Evolutionary conservation across 2,888 invertebrate species (phyloP).

Genomic region (Polyploca ridens): DNA sequence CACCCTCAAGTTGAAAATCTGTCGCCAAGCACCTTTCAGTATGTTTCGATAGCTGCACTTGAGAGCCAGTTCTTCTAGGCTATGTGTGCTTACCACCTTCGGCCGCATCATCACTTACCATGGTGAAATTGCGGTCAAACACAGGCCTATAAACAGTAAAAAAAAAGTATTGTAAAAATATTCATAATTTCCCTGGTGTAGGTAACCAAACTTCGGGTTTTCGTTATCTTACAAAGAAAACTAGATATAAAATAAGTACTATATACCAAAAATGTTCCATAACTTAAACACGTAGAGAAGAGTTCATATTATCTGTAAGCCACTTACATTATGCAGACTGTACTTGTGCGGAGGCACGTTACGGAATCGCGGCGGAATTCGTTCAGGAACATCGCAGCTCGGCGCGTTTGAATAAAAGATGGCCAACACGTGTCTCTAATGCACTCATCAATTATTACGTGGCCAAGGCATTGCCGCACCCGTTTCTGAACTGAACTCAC

Average conservation of each 20-base stretch:
- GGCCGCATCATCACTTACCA: too few species aligned
- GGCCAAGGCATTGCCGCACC: constrained; percentile 36
- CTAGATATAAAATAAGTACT: neutral
- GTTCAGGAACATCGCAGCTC: constrained; percentile 10
- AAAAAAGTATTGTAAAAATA: too few species aligned
- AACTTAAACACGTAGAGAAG: constrained; percentile 3
- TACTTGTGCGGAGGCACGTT: neutral
- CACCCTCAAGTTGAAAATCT: too few species aligned
- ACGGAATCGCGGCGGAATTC: constrained; percentile 10
- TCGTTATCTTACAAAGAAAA: neutral
- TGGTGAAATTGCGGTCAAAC: too few species aligned
- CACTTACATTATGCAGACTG: constrained; percentile 12
- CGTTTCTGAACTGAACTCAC: constrained; percentile 32
- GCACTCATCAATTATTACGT: constrained; percentile 80
- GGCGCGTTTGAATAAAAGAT: constrained; percentile 71
- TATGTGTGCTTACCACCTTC: too few species aligned
- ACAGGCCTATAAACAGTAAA: too few species aligned
- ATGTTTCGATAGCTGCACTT: too few species aligned
- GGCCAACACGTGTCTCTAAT: constrained; percentile 77
- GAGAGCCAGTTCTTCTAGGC: too few species aligned
- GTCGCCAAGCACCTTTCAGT: too few species aligned
- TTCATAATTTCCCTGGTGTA: too few species aligned
- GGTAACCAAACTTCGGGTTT: too few species aligned
- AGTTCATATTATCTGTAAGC: constrained; percentile 6
- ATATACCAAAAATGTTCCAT: neutral